These are phyloP conservation scores for Sclerodermus sp. DNA, from an alignment of 2,888 invertebrate species.

Conservation along the genomic window DNA sequence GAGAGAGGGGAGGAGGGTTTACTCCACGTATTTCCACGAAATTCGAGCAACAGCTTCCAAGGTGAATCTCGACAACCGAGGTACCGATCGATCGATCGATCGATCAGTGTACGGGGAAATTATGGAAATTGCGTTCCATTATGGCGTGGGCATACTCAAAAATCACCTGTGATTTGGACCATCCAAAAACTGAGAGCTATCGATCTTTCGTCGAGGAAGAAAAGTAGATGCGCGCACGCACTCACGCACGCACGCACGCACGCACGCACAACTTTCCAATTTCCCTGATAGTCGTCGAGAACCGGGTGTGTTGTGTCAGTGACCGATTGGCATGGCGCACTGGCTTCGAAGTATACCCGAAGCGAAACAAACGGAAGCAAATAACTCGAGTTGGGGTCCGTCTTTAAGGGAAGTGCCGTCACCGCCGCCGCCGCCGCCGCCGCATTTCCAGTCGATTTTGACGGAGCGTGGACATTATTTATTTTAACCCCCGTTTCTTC, in stretches of 20 bases:
- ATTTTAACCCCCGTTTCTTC: slow-evolving; percentile 36
- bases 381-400: not conserved
- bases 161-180: no score
- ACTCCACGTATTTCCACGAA: no score
- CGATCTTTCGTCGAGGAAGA: not conserved
- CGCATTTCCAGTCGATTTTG: slow-evolving; percentile 28
- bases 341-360: not conserved
- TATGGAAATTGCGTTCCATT: no score
- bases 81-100: no score
- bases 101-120: no score
- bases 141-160: no score
- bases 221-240: not conserved
- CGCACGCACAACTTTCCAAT: not conserved
- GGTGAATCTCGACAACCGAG: no score
- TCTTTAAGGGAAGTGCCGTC: slow-evolving; percentile 3
- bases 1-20: no score
- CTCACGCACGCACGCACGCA: no score
- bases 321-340: not conserved
- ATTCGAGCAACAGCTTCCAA: no score
- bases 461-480: slow-evolving; percentile 44
- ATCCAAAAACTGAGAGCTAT: no score
- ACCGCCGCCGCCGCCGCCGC: no score
- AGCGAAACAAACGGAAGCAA: not conserved
- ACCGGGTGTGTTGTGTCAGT: not conserved
- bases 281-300: not conserved